A percentile compares a stretch with the other conserved stretches of the same genome.
Conservation (phyloP, 2,113 vertebrate genomes). For the Macaca nemestrina region DNA sequence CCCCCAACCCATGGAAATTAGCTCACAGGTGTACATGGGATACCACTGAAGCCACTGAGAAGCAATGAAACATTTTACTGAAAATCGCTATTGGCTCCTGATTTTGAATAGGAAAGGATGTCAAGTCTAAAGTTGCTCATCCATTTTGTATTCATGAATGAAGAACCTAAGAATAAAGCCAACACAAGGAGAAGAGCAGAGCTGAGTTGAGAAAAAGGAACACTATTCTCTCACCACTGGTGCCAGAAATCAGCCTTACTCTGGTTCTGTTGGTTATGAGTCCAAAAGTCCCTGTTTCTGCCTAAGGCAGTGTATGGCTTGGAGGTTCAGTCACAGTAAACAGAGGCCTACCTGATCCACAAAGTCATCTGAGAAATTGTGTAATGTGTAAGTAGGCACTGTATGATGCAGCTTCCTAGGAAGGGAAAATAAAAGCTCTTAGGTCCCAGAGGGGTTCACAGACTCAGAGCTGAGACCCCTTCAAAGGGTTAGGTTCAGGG, state of each 20-base stretch:
- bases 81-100: background rate
- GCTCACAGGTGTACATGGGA: background rate
- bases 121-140: background rate
- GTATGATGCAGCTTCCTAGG: background rate
- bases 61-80: background rate
- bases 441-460: background rate
- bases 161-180: slow-evolving; percentile 18
- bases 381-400: background rate
- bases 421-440: background rate
- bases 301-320: background rate
- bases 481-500: background rate
- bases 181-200: background rate
- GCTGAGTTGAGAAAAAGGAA: background rate
- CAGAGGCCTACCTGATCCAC: background rate
- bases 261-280: background rate
- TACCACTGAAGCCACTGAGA: background rate
- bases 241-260: background rate
- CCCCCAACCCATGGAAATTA: background rate
- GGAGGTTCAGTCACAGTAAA: background rate
- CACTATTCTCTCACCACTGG: background rate
- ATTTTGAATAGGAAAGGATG: slow-evolving; percentile 10
- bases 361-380: background rate
- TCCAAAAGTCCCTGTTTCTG: background rate
- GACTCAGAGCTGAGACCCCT: background rate
- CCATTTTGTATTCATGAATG: background rate